A percentile compares a stretch with the other conserved stretches of the same genome.
These are phyloP conservation scores for Eurosta solidaginis DNA, from an alignment of 1,140 invertebrate species.

Conservation along the genomic window DNA sequence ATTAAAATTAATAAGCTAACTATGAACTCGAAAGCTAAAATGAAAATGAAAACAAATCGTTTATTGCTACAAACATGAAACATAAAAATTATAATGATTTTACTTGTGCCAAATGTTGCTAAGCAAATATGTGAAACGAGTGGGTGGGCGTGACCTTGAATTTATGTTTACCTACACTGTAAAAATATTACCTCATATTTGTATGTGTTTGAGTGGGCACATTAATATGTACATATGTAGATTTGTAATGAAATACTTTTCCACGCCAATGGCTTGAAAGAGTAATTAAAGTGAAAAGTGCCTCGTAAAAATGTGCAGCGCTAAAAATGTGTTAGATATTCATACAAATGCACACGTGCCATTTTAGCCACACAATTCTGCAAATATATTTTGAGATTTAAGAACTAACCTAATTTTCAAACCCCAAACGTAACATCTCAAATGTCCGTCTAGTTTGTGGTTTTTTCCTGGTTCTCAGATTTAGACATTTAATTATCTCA, in stretches of 20 bases:
- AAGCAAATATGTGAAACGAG: background rate
- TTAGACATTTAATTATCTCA: too few relatives aligned
- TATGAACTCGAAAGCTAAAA: background rate
- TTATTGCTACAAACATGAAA: background rate
- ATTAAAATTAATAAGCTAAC: background rate
- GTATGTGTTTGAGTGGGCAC: background rate
- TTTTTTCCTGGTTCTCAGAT: too few relatives aligned
- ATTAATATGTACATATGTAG: background rate
- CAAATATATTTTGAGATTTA: background rate
- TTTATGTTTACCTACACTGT: background rate
- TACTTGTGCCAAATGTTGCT: conserved; percentile 4
- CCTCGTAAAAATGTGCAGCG: background rate
- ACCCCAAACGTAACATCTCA: too few relatives aligned
- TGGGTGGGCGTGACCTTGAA: conserved; percentile 24
- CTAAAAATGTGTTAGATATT: background rate
- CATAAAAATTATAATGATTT: conserved; percentile 12
- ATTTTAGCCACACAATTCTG: background rate
- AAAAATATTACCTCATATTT: background rate
- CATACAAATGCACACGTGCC: background rate
- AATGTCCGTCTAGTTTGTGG: too few relatives aligned
- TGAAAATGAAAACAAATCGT: conserved; percentile 20
- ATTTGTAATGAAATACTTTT: background rate
- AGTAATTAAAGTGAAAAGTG: background rate
- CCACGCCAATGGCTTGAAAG: background rate
- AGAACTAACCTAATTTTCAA: too few relatives aligned